A percentile compares a stretch with the other conserved stretches of the same genome.
Evolutionary conservation across 2,113 vertebrate genomes (phyloP).

Genomic region (Ictalurus punctatus): DNA sequence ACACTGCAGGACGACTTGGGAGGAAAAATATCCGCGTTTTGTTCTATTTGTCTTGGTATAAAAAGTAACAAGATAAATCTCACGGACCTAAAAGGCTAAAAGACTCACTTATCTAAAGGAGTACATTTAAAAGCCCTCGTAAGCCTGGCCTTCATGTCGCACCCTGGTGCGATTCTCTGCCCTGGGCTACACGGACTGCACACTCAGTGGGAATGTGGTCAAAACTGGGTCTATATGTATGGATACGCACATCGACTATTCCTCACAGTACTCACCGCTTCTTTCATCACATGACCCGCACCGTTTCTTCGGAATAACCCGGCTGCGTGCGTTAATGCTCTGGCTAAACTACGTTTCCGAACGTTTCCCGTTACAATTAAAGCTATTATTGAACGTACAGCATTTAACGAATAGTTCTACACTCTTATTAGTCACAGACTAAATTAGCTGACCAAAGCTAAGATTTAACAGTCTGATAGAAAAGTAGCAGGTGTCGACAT

Average conservation of each 20-base stretch:
- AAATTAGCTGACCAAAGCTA: background rate
- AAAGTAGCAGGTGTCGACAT: background rate
- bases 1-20: background rate
- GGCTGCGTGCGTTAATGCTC: background rate
- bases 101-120: background rate
- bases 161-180: constrained; percentile 25
- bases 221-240: constrained; percentile 7
- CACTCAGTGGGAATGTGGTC: no score
- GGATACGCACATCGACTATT: constrained; percentile 2
- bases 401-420: background rate
- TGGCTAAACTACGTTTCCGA: background rate
- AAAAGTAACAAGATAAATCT: background rate
- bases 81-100: background rate
- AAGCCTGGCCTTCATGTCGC: background rate
- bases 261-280: background rate
- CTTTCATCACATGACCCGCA: background rate
- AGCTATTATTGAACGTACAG: background rate
- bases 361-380: background rate
- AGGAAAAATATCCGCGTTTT: background rate
- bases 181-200: background rate
- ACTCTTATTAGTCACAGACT: background rate
- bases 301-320: background rate
- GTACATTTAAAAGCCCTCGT: background rate
- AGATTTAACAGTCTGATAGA: background rate
- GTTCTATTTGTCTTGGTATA: background rate